Base-by-base conservation (phyloP, 2,888 invertebrate genomes). In the Germaria angustata region DNA sequence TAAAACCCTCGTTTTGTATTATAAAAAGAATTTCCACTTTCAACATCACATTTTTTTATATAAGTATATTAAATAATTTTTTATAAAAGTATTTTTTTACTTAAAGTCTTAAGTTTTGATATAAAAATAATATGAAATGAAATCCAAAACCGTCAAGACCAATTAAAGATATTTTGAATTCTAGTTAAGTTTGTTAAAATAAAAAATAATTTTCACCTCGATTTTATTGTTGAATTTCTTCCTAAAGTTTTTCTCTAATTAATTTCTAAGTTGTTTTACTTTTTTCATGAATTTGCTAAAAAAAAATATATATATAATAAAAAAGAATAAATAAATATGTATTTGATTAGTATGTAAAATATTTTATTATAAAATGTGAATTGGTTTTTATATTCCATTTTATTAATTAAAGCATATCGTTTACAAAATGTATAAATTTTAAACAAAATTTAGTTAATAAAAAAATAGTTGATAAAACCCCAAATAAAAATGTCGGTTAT, bases 21-120 rank as follows among this genome's bases (percentile, higher is more conserved):
- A 81, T 79, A 82, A 72, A 41, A 51, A 77, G n/a, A 39, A 22
- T 71, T 71, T 82, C 82, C 82, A 82, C 82, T 82, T 44, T 36
- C 53, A 82, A 82, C 82, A 82, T 82, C 82, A 82, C 82, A 79
- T 55, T 78, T 39, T 72, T 59, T 46, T 65, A 2, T 46, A 24
- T 15, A 22, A 39, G 13, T 36, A 53, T 61, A 69, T 57, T 22
- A 44, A 66, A 65, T 66, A 28, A 41, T 22, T 20, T n/a, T 44
- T 20, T 46, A 24, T 66, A 69, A 3, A 28, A 28, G 28, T 28
- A 28, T 28, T 44, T 65, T 69, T 55, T 57, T 63, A 2, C 32
- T 69, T 55, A 41, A 69, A 61, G 11, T 46, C 65, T 66, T 68
- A 46, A 63, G 32, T 63, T 65, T 46, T 84, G 86, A 84, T 71